These are phyloP conservation scores for Myotis lucifugus DNA, from an alignment of 2,113 vertebrate species.

Conservation along the genomic window DNA sequence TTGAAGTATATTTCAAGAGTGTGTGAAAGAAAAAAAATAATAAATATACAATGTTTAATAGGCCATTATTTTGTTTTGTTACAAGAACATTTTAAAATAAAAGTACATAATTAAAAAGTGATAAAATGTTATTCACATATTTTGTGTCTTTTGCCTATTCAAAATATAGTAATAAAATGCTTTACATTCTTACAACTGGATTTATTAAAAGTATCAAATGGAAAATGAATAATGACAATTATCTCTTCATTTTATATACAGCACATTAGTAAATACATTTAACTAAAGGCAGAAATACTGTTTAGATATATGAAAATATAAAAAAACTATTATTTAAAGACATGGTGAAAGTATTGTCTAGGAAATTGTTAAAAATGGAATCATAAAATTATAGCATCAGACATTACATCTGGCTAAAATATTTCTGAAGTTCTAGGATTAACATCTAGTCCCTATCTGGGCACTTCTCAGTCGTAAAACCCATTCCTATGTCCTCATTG, in stretches of 20 bases:
- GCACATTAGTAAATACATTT: background rate
- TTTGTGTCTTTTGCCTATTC: background rate
- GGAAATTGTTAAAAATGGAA: background rate
- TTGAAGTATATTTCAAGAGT: background rate
- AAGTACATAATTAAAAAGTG: background rate
- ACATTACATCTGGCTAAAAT: background rate
- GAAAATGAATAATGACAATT: background rate
- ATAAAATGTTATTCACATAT: background rate
- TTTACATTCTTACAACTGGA: conserved; percentile 37
- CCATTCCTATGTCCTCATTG: background rate
- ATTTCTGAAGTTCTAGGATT: background rate
- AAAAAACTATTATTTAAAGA: background rate
- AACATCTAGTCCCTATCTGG: background rate
- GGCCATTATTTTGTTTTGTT: background rate
- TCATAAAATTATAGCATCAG: background rate
- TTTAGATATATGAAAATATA: background rate
- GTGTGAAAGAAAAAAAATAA: background rate
- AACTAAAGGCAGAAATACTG: background rate
- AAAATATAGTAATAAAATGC: background rate
- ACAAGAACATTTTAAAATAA: conserved; percentile 1
- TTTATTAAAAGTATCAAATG: background rate
- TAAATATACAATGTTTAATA: background rate
- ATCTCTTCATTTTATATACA: background rate
- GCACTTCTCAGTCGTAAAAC: background rate
- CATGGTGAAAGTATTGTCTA: background rate